phyloP scores from a whole-genome alignment of 2,113 vertebrate genomes.

The Bothrops jararaca region DNA sequence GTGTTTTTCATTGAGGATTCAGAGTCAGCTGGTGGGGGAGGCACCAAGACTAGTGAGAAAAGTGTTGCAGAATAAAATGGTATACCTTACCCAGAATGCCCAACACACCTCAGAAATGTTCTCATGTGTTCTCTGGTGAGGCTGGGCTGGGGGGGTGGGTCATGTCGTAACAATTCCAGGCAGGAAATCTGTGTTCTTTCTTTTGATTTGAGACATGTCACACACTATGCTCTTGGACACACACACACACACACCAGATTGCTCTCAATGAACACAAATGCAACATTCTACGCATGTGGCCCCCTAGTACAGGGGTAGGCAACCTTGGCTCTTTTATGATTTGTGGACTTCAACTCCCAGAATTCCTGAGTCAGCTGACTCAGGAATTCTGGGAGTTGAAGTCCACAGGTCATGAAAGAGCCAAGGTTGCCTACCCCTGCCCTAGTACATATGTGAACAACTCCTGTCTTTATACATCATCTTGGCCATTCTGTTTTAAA shows the following conservation, averaged over 20 bases:
- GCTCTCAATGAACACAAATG: not conserved
- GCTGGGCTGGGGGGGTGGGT: not conserved
- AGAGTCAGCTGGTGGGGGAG: not conserved
- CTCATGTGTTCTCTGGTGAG: not conserved
- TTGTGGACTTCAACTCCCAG: too few relatives aligned
- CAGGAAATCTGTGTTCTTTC: not conserved
- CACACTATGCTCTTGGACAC: not conserved
- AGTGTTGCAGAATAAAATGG: not conserved
- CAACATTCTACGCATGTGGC: not conserved
- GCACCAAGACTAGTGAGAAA: not conserved
- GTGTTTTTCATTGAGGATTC: slow-evolving; percentile 1
- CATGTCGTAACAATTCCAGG: not conserved
- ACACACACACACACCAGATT: too few relatives aligned
- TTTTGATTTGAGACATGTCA: not conserved
- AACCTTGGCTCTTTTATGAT: too few relatives aligned
- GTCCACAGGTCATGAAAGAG: too few relatives aligned
- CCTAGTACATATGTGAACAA: too few relatives aligned
- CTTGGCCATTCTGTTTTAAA: not conserved
- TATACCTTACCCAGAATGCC: not conserved
- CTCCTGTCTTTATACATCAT: not conserved
- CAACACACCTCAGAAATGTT: not conserved
- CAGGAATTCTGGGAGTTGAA: too few relatives aligned
- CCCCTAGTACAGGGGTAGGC: too few relatives aligned
- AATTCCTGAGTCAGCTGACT: too few relatives aligned
- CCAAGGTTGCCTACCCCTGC: too few relatives aligned